phyloP scores from a whole-genome alignment of 2,888 invertebrate genomes.

The Epistrophe eligans region DNA sequence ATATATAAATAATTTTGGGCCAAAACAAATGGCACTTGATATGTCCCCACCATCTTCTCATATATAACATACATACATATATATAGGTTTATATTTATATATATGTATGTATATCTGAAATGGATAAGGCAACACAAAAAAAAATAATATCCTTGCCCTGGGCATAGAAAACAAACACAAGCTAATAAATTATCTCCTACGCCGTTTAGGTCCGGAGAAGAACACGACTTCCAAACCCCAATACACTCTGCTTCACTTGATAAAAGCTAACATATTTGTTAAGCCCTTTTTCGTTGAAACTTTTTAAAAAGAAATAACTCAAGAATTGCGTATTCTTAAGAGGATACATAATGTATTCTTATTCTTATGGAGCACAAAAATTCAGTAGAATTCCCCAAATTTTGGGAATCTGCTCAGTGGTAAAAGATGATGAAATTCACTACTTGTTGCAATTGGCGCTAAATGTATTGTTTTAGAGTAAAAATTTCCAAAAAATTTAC shows the following conservation, averaged over 20 bases:
- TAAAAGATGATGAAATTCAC: too few species aligned
- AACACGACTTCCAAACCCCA: neutral
- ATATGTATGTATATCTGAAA: slow-evolving; percentile 26
- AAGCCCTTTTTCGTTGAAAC: neutral
- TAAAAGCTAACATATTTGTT: neutral
- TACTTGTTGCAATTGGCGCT: too few species aligned
- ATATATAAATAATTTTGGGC: slow-evolving; percentile 70
- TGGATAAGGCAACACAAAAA: slow-evolving; percentile 54
- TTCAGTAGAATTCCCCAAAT: too few species aligned
- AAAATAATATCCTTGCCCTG: slow-evolving; percentile 61
- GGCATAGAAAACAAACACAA: slow-evolving; percentile 72
- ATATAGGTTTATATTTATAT: neutral
- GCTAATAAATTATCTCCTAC: slow-evolving; percentile 73
- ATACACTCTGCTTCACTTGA: neutral
- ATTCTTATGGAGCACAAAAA: too few species aligned
- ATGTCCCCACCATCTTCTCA: slow-evolving; percentile 51
- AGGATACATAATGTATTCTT: too few species aligned
- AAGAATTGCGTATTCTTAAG: too few species aligned
- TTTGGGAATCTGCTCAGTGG: too few species aligned
- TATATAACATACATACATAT: slow-evolving; percentile 10
- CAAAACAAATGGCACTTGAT: slow-evolving; percentile 74
- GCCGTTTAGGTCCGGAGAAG: slow-evolving; percentile 58
- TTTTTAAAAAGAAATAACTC: neutral
- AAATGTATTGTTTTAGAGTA: too few species aligned
- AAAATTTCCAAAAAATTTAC: too few species aligned